A percentile compares a stretch with the other conserved stretches of the same genome.
These are phyloP conservation scores for Conus betulinus DNA, from an alignment of 1,140 invertebrate genomes.

Conservation along the genomic window DNA sequence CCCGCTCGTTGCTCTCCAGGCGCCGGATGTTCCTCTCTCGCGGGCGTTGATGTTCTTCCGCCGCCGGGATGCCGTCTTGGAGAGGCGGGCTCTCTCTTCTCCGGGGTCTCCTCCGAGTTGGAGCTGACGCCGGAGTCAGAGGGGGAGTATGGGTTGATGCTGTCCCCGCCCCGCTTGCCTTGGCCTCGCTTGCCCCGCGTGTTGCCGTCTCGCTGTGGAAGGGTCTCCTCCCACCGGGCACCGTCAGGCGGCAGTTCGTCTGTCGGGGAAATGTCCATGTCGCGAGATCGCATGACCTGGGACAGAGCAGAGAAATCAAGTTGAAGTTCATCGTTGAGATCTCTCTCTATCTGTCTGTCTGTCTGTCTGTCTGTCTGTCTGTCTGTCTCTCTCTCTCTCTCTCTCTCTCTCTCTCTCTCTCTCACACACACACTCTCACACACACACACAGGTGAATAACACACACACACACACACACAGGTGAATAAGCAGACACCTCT, in stretches of 20 bases:
- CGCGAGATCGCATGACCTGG: constrained; percentile 13
- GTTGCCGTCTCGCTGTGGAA: background rate
- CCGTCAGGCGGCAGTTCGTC: background rate
- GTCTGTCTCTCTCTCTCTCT: too few species aligned
- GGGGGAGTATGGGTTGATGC: constrained; percentile 49
- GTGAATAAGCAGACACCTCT: too few species aligned
- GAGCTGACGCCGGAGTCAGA: constrained; percentile 66
- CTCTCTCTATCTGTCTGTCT: too few species aligned
- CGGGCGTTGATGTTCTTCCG: constrained; percentile 84
- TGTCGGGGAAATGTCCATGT: constrained; percentile 16
- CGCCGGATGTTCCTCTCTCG: constrained; percentile 89
- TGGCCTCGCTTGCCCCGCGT: constrained; percentile 9
- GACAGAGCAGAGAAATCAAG: too few species aligned
- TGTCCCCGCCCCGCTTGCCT: constrained; percentile 25
- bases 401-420: too few species aligned
- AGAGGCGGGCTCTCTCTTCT: constrained; percentile 55
- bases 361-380: too few species aligned
- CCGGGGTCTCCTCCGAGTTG: constrained; percentile 60
- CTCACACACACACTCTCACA: too few species aligned
- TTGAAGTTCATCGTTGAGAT: too few species aligned
- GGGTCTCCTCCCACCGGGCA: background rate
- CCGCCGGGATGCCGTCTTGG: constrained; percentile 76
- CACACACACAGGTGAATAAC: too few species aligned
- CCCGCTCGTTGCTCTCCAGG: constrained; percentile 90
- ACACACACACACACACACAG: too few species aligned